A percentile compares a stretch with the other conserved stretches of the same genome.
Conservation (phyloP, 92 coral and sea anemone species). For the Epizoanthus fatuus region DNA sequence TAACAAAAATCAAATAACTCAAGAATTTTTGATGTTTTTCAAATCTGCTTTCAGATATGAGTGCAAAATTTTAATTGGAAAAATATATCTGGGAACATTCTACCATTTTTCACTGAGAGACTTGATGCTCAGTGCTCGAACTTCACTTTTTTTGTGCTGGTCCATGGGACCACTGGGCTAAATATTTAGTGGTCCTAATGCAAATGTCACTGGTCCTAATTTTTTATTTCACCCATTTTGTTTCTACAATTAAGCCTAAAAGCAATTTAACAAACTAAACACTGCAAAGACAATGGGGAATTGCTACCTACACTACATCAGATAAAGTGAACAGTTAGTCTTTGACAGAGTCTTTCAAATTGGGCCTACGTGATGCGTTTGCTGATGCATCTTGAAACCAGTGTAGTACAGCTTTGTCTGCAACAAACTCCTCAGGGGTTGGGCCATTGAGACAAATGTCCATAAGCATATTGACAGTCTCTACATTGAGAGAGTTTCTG, state of each 20-base stretch:
- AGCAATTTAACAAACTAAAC: constrained; percentile 21
- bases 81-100: no score
- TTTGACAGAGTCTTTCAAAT: constrained; percentile 45
- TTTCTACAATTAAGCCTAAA: constrained; percentile 21
- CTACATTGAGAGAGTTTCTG: constrained; percentile 52
- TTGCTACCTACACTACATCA: constrained; percentile 18
- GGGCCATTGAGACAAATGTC: constrained; percentile 41
- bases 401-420: constrained; percentile 43
- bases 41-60: no score
- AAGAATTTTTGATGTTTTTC: no score
- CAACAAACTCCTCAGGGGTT: constrained; percentile 38
- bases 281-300: constrained; percentile 21
- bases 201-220: constrained; percentile 21
- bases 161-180: constrained; percentile 30
- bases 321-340: constrained; percentile 14
- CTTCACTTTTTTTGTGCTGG: constrained; percentile 28
- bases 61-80: no score
- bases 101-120: no score
- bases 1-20: no score
- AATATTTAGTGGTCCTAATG: constrained; percentile 17
- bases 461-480: constrained; percentile 43
- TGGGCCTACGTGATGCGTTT: constrained; percentile 44
- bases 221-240: constrained; percentile 33
- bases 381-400: constrained; percentile 31
- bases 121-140: constrained; percentile 13